Evolutionary conservation across 1,140 invertebrate genomes (phyloP), one percentile per base, ranked within the genome.

Genomic region (Littorina saxatilis): DNA sequence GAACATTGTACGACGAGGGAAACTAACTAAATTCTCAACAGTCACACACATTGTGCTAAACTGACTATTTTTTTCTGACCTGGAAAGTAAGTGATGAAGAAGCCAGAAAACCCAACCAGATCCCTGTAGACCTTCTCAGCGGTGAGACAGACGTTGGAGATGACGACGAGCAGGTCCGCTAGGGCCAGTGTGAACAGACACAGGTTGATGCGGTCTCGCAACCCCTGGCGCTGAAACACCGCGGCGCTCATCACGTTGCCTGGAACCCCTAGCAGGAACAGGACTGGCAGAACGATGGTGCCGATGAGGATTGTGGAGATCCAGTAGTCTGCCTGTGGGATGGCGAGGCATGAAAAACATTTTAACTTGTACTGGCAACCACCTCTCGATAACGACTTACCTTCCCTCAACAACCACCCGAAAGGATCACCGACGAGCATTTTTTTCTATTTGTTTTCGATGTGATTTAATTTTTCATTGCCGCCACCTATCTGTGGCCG

Each of bases 41-140:
- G n/a, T n/a, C n/a, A n/a, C n/a, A n/a, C n/a, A n/a, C n/a, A n/a
- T n/a, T n/a, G n/a, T n/a, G n/a, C n/a, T n/a, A n/a, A n/a, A n/a
- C n/a, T n/a, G n/a, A n/a, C n/a, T n/a, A n/a, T n/a, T n/a, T n/a
- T n/a, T n/a, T n/a, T n/a, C 70, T 47, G 1, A 73, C 70, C 70
- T 50, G 70, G 70, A 37, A 73, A 52, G 43, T 73, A 73, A 39
- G 70, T 73, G 70, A 73, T 73, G 39, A 73, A 50, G 70, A 73
- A 50, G 1, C 70, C 70, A n/a, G 70, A 73, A 43, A 73, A 73
- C 0, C 70, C 70, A 11, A 73, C 70, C 40, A 73, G 40, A 29
- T 50, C 70, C n/a, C 70, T 5, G 70, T 73, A 73, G 23, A 52
- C 70, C 20, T 73, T 73, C 70, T 73, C 70, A n/a, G 70, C 70